phyloP scores from a whole-genome alignment of 2,113 vertebrate species.

The Ailuropoda melanoleuca region DNA sequence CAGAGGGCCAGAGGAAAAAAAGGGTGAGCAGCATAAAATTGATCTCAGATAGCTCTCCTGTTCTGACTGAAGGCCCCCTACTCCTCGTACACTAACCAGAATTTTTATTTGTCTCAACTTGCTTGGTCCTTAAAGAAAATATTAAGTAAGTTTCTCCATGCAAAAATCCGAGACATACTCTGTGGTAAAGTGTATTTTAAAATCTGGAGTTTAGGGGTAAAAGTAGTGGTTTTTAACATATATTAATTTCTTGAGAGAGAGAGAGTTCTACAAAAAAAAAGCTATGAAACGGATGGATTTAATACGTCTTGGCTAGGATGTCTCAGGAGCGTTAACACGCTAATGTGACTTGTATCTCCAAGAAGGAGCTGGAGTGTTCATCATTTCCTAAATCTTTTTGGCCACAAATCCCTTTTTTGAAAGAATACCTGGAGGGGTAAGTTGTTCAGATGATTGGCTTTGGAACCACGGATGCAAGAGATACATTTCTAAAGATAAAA shows the following conservation, averaged over 20 bases:
- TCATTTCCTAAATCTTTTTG: neutral
- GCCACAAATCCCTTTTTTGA: neutral
- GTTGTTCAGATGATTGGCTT: neutral
- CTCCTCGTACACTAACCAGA: neutral
- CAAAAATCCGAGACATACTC: neutral
- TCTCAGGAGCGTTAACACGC: neutral
- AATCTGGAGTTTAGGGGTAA: neutral
- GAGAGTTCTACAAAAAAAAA: neutral
- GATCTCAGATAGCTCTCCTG: too few species aligned
- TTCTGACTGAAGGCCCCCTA: neutral
- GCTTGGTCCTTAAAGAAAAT: neutral
- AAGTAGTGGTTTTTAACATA: neutral
- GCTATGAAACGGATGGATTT: neutral
- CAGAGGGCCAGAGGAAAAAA: neutral
- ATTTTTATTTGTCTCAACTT: neutral
- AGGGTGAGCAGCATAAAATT: rapidly evolving
- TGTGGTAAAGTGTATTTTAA: neutral
- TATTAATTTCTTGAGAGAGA: neutral
- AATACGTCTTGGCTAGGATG: neutral
- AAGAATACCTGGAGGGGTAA: neutral
- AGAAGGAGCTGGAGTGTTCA: rapidly evolving
- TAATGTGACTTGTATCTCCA: rapidly evolving
- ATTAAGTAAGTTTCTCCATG: neutral
- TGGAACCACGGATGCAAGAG: neutral
- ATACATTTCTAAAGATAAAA: neutral